Evolutionary conservation across 2,797 vertebrate genomes (phyloP), one percentile per base, ranked within the genome.

Genomic region (Sebastes iracundus): DNA sequence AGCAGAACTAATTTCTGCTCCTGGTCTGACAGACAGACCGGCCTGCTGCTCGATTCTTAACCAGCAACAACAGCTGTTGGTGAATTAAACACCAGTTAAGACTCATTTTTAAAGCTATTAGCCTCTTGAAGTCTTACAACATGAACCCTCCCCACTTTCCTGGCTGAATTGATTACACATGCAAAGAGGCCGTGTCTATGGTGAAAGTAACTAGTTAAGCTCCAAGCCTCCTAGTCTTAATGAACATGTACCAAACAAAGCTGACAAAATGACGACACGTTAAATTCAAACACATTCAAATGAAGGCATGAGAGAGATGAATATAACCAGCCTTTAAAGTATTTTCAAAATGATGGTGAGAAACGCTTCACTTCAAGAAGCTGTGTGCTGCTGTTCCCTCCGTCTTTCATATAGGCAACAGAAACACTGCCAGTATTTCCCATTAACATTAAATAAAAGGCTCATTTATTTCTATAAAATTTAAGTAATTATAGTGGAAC

Each of bases 1-100:
- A 85, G 95, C 98, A 97, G 97, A 97, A 98, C 98, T 97, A 99
- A 99, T 99, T 97, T 98, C 96, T 97, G 63, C 92, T 91, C 78
- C 85, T 87, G 90, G 88, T 91, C 82, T 12, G 63, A 86, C 84
- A 80, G 83, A 97, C 97, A 96, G 96, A 94, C 95, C 93, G 91
- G 96, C 96, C 97, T 94, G 96, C 97, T 97, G 96, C 97, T 97
- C 95, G 95, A 95, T 95, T 95, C 96, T 97, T 97, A 98, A 96
- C 97, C 97, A 98, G 96, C 95, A 96, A 96, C 94, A 97, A 97
- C 97, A 99, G 98, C 97, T 98, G 98, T 79, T 74, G 93, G 95
- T 96, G 96, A 98, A 97, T 98, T 97, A 97, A 97, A 94, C 86
- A 92, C 84, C 89, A 94, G 93, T 95, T 93, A 93, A 94, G 91